Base-by-base conservation (phyloP, 2,797 vertebrate species). In the Lates japonicus region DNA sequence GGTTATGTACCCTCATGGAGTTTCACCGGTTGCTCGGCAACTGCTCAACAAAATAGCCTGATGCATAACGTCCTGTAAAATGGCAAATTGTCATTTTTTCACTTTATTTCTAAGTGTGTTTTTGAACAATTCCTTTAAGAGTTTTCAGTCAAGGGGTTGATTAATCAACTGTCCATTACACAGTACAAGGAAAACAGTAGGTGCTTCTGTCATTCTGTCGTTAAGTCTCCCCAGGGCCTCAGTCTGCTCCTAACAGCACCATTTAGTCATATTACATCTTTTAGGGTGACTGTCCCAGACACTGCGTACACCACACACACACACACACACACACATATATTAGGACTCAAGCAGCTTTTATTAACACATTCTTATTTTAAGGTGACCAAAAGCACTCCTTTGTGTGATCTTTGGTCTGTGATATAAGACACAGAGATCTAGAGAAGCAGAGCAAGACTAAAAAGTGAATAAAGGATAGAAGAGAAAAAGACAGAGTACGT, bases 161-260 rank as follows among this genome's bases (percentile, higher is more conserved):
- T 51, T 74, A 3, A 52, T 14, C 46, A 52, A 39, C 37, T 29
- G 16, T 29, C 37, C 20, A 1, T 29, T 17, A 33, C 7, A 35
- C 52, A 59, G 59, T 20, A n/a, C 17, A 31, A 51, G 25, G 41
- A 35, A 61, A 22, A 33, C 17, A 3, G 0, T 7, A 14, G n/a
- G 48, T 55, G 31, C 20, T 31, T 59, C 25, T 52, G 7, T 57
- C 13, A 58, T 46, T 55, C 37, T 20, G 22, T 42, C 46, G 49
- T 33, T 39, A 49, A 14, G 8, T 37, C 17, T 80, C 86, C 42
- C 58, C 72, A 39, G 29, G 73, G 76, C 77, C 57, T 37, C 55
- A n/a, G 61, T 42, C 60, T 48, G 52, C 19, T 78, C 61, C 42
- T 52, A 41, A 35, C 52, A 71, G 66, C 59, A 5, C 10, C 42